These are phyloP conservation scores for Drosophila mercatorum DNA, from an alignment of 2,888 invertebrate species.

Conservation along the genomic window DNA sequence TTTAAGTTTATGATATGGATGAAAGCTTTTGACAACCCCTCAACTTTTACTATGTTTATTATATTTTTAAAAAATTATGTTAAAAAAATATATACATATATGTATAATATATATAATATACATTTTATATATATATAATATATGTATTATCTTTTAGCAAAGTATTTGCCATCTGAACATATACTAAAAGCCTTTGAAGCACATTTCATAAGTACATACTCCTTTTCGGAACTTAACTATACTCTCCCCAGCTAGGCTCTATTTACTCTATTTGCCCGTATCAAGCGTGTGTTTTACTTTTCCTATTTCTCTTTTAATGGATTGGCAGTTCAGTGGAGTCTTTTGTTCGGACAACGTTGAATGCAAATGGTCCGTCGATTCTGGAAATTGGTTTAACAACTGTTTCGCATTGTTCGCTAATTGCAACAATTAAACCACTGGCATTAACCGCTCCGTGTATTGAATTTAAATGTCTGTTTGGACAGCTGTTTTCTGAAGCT, in stretches of 20 bases:
- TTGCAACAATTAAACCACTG: slow-evolving; percentile 56
- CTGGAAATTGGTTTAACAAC: slow-evolving; percentile 56
- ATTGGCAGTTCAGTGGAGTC: slow-evolving; percentile 16
- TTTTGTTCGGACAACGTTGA: slow-evolving; percentile 27
- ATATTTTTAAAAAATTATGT: too few species aligned
- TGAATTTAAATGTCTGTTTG: slow-evolving; percentile 41
- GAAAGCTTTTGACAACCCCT: too few species aligned
- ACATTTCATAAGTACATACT: background rate
- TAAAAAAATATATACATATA: too few species aligned
- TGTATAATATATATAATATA: too few species aligned
- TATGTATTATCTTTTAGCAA: too few species aligned
- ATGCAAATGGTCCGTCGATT: slow-evolving; percentile 47
- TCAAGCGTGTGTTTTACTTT: slow-evolving; percentile 7
- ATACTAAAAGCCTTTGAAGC: too few species aligned
- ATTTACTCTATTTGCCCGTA: background rate
- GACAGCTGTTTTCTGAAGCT: slow-evolving; percentile 56
- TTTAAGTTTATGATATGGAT: too few species aligned
- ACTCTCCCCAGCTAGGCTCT: too few species aligned
- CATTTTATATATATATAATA: too few species aligned
- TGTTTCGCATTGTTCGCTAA: slow-evolving; percentile 64
- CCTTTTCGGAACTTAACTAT: background rate
- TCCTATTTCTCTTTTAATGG: background rate
- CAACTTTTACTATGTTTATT: too few species aligned
- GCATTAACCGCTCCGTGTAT: slow-evolving; percentile 39
- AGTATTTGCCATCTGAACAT: too few species aligned